A percentile compares a stretch with the other conserved stretches of the same genome.
Evolutionary conservation across 2,113 vertebrate genomes (phyloP).

Genomic region (Urocynchramus pylzowi): DNA sequence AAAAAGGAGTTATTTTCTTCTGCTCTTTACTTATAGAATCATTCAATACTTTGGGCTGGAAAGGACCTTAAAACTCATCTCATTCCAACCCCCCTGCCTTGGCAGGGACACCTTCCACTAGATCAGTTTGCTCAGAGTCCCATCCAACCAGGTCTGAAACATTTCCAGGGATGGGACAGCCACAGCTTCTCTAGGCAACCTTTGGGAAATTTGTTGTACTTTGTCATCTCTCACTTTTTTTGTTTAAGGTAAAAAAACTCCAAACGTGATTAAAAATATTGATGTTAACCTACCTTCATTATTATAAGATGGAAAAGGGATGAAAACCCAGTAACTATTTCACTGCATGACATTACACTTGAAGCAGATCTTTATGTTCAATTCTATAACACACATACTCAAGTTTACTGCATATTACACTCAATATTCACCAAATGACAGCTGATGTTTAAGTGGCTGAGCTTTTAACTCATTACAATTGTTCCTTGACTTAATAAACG

Average conservation of each 20-base stretch:
- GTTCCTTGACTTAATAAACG: background rate
- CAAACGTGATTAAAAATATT: background rate
- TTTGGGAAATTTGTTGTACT: background rate
- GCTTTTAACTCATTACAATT: background rate
- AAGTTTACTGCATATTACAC: background rate
- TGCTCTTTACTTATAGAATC: background rate
- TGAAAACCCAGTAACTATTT: background rate
- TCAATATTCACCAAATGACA: background rate
- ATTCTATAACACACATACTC: background rate
- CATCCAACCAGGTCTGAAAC: background rate
- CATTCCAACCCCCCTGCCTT: accelerated
- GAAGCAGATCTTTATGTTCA: background rate
- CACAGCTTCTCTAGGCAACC: background rate
- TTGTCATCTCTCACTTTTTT: background rate
- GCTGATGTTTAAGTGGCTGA: background rate
- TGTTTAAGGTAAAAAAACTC: background rate
- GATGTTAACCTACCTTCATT: background rate
- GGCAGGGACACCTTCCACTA: background rate
- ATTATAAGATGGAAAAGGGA: background rate
- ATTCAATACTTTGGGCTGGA: background rate
- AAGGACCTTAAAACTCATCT: background rate
- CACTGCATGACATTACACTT: background rate
- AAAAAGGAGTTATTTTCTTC: background rate
- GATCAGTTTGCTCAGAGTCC: background rate
- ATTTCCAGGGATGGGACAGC: background rate